These are phyloP conservation scores for Tethea ocularis DNA, from an alignment of 2,888 invertebrate species.

Conservation along the genomic window DNA sequence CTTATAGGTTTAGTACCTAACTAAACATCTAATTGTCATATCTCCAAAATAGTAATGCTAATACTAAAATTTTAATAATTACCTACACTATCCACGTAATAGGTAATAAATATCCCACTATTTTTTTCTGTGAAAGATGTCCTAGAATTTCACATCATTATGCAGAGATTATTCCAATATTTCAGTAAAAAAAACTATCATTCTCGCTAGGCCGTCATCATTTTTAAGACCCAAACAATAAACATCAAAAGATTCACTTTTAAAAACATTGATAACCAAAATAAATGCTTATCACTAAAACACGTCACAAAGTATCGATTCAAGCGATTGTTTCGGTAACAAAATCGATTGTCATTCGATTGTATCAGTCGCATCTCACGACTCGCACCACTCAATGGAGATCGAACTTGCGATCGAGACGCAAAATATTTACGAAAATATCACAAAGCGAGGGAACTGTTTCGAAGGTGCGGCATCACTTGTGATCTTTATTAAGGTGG, in stretches of 20 bases:
- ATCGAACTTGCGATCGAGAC: constrained; percentile 47
- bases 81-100: no score
- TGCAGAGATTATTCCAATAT: no score
- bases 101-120: no score
- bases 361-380: constrained; percentile 59
- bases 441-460: constrained; percentile 46
- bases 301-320: constrained; percentile 40
- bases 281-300: constrained; percentile 37
- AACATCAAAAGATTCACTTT: constrained; percentile 32
- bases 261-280: constrained; percentile 20
- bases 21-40: no score
- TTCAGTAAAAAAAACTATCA: background rate
- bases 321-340: constrained; percentile 53
- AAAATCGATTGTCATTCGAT: constrained; percentile 58
- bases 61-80: no score
- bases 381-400: constrained; percentile 40
- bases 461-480: constrained; percentile 46
- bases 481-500: constrained; percentile 61
- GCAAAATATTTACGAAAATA: constrained; percentile 76
- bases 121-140: no score
- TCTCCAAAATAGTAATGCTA: no score
- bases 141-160: no score
- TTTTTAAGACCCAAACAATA: constrained; percentile 18
- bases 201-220: constrained; percentile 13
- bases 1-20: no score